Conservation (phyloP, 2,113 vertebrate genomes). For the Indri indri region DNA sequence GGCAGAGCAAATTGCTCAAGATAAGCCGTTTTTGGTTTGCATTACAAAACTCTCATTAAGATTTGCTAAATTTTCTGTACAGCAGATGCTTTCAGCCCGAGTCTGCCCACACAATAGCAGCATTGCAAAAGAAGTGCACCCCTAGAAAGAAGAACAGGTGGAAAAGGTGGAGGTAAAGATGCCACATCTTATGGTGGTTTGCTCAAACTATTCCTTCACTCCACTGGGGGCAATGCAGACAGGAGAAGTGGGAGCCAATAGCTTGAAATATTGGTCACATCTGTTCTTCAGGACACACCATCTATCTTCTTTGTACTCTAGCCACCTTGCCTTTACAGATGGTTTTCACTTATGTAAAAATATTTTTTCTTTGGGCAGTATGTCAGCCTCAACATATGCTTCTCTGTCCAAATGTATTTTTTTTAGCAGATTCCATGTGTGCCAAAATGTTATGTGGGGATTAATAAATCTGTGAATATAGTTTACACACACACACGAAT, state of each 20-base stretch:
- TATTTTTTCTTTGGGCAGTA: not conserved
- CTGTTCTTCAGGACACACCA: not conserved
- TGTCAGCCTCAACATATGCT: not conserved
- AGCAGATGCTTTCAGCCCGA: not conserved
- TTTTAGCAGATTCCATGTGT: not conserved
- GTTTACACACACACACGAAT: not conserved
- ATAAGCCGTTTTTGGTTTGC: not conserved
- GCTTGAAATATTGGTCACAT: not conserved
- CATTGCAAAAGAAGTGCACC: not conserved
- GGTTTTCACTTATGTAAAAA: not conserved
- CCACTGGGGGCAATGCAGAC: not conserved
- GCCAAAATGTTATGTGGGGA: not conserved
- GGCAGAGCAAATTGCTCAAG: not conserved
- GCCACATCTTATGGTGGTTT: not conserved
- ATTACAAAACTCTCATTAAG: not conserved
- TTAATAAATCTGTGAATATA: constrained; percentile 18
- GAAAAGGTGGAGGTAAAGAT: not conserved
- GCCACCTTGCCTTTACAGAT: not conserved
- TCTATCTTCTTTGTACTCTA: constrained; percentile 1
- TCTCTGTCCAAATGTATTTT: not conserved
- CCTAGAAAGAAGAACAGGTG: not conserved
- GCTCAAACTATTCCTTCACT: not conserved
- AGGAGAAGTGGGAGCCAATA: not conserved
- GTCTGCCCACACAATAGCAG: not conserved
- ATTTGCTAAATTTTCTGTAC: not conserved